Base-by-base conservation (phyloP, 2,797 vertebrate genomes). In the Manis javanica region DNA sequence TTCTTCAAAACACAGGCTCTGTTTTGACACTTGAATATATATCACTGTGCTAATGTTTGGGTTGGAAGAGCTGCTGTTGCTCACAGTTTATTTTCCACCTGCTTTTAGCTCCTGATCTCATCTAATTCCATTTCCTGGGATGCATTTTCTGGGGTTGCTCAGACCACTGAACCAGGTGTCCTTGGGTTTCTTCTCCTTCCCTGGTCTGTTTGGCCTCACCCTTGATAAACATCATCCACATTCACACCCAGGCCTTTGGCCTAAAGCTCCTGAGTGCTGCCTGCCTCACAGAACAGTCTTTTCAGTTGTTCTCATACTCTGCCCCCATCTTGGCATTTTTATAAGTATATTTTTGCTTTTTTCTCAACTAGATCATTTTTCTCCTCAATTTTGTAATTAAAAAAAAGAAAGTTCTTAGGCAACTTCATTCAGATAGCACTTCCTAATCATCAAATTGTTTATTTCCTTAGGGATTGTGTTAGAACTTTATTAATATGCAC, bases 201-300 rank as follows among this genome's bases (percentile, higher is more conserved):
- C 66, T 7, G 13, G 18, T 61, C 61, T 91, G 51, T 57, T 37
- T 75, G 77, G 29, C 90, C 55, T 83, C 74, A 0, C 90, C 94
- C 90, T 97, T 91, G 68, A 74, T 94, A 95, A 94, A 86, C 88
- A 71, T 71, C 74, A 77, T 92, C 55, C 13, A 2, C 18, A 4
- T 81, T 91, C 91, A 96, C 85, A 83, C 85, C 57, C 53, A 55
- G 78, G 84, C 87, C 90, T 90, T 83, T 68, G 77, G 77, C 66
- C 91, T 66, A 11, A 31, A 75, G 64, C 77, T 59, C 81, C 63
- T 64, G 29, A 63, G 24, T 2, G 23, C 29, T 72, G 49, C 66
- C 29, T 64, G 16, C 39, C 34, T 81, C 82, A 29, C 0, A 11
- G 15, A 69, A 18, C n/a, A 63, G 39, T 46, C 63, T 87, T 72